Evolutionary conservation across 2,113 vertebrate genomes (phyloP), one percentile per base, ranked within the genome.

Genomic region (Kryptolebias marmoratus): DNA sequence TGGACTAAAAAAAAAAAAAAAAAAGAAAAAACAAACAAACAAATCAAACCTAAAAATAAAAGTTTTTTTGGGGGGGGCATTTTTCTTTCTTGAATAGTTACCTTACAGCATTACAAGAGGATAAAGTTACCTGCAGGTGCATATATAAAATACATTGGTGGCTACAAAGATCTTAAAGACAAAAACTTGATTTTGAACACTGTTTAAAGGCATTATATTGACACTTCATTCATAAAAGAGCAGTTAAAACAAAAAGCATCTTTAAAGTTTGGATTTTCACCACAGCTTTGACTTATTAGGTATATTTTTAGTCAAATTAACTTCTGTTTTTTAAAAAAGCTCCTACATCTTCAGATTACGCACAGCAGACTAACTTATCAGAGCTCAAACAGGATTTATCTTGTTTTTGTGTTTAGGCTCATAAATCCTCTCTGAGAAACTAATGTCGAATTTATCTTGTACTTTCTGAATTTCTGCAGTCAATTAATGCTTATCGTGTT

Each of bases 381-480:
- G 18, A 71, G 27, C 45, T 55, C 64, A 54, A 45, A 5, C 9
- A 52, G 53, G 15, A 47, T 62, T 52, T 7, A 16, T 45, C 4
- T 62, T 42, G 50, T 49, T 30, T 73, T 45, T 15, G 1, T 50
- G 27, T 65, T 65, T 42, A 44, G 42, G 9, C 39, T 3, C 49
- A 50, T 18, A 32, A 42, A 53, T 57, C 52, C 50, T 57, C 52
- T 22, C 31, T 56, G 32, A 47, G 63, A 53, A 32, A 22, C 66
- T 73, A 52, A 54, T 67, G 59, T 18, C 8, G 42, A 32, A 39
- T 32, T 64, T 15, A 44, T 71, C n/a, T 31, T 6, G 42, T n/a
- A 14, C 12, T 62, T 47, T 48, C 28, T 18, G 63, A 47, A 77
- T 45, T 58, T 62, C 18, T 11, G 4, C 44, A 49, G 70, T 72